These are phyloP conservation scores for Onychostruthus taczanowskii DNA, from an alignment of 2,113 vertebrate genomes.

Conservation along the genomic window DNA sequence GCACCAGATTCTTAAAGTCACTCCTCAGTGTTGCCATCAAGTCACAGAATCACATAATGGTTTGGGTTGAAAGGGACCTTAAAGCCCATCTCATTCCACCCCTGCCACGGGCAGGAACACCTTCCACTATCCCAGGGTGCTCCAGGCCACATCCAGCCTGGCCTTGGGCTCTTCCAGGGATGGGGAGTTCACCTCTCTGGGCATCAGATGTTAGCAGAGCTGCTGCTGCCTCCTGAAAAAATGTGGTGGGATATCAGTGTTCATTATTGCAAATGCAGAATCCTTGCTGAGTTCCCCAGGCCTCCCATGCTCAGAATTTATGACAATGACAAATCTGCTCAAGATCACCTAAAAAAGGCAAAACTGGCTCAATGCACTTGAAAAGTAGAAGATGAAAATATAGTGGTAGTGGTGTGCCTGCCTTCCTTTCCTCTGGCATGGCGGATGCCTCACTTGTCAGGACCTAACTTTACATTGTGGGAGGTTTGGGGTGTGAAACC, in stretches of 20 bases:
- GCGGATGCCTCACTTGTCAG: not conserved
- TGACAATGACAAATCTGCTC: not conserved
- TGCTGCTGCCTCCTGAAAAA: not conserved
- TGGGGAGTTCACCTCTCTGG: not conserved
- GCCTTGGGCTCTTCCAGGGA: not conserved
- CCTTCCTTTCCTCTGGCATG: not conserved
- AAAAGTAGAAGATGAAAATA: not conserved
- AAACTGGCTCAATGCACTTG: not conserved
- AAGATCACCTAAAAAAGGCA: not conserved
- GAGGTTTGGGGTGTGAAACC: not conserved
- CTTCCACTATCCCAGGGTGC: not conserved
- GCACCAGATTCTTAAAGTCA: not conserved
- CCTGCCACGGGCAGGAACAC: not conserved
- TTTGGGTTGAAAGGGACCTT: not conserved
- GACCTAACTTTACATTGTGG: not conserved
- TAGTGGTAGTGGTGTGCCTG: not conserved
- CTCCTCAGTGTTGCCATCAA: not conserved
- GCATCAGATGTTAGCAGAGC: not conserved
- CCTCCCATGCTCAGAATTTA: rapidly evolving
- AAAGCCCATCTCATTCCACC: not conserved
- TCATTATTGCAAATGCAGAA: not conserved
- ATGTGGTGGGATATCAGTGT: not conserved
- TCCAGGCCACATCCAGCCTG: not conserved
- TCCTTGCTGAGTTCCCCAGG: not conserved
- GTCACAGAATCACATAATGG: not conserved